Conservation (phyloP, 2,113 vertebrate genomes). For the Lamprologus tigripictilis region DNA sequence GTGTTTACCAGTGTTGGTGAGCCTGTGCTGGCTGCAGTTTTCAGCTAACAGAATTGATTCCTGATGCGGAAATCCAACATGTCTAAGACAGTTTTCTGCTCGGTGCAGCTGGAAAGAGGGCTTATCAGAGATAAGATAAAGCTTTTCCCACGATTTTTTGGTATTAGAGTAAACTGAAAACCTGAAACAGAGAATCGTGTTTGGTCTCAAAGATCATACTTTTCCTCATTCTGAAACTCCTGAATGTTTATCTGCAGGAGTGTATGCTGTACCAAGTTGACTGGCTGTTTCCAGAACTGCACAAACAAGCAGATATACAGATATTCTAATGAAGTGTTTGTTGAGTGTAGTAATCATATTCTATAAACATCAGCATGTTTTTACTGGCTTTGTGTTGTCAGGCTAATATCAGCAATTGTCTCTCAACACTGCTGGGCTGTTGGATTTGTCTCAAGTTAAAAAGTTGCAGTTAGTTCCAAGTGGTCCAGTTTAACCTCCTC, state of each 20-base stretch:
- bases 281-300: not conserved
- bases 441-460: not conserved
- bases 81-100: not conserved
- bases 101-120: not conserved
- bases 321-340: not conserved
- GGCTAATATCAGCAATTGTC: not conserved
- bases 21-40: not conserved
- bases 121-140: not conserved
- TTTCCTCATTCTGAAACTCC: not conserved
- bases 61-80: not conserved
- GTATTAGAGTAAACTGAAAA: not conserved
- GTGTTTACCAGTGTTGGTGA: not conserved
- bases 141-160: not conserved
- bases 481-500: not conserved
- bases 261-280: not conserved
- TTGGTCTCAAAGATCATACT: not conserved
- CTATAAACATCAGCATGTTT: not conserved
- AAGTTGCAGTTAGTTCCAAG: not conserved
- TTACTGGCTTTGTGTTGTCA: not conserved
- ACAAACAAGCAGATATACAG: not conserved
- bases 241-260: not conserved
- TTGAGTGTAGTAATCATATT: not conserved
- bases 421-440: not conserved
- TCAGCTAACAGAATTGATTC: not conserved
- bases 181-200: not conserved